phyloP scores from a whole-genome alignment of 2,888 invertebrate genomes.

The Empis livida region DNA sequence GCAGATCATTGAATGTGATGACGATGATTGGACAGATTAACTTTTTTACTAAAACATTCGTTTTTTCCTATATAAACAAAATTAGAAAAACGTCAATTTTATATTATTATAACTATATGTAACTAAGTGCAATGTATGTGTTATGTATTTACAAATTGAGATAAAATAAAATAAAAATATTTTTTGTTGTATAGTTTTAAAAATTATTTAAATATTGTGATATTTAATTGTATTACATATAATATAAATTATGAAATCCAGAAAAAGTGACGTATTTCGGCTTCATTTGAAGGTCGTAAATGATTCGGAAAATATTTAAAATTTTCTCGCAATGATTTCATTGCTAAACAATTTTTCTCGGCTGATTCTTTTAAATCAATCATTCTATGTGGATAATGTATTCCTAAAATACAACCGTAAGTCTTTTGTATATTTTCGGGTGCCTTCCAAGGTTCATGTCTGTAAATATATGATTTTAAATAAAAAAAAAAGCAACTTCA shows the following conservation, averaged over 20 bases:
- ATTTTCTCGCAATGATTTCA: constrained; percentile 30
- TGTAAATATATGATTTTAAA: neutral
- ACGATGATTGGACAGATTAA: constrained; percentile 20
- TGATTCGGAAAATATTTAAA: constrained; percentile 36
- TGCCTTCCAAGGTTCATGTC: constrained; percentile 54
- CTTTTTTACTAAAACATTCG: neutral
- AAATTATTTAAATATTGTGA: no score
- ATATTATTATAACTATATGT: no score
- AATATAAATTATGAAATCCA: constrained; percentile 18
- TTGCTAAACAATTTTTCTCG: constrained; percentile 40
- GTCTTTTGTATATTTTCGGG: constrained; percentile 48
- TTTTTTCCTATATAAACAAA: no score
- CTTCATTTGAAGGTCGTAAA: constrained; percentile 53
- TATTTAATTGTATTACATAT: no score
- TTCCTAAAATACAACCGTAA: constrained; percentile 50
- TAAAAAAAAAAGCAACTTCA: neutral
- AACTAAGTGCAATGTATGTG: no score
- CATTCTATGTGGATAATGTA: constrained; percentile 53
- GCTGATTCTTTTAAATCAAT: constrained; percentile 47
- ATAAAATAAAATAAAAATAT: no score
- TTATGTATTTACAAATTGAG: no score
- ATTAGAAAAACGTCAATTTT: no score
- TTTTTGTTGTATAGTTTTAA: no score
- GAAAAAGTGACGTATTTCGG: constrained; percentile 44
- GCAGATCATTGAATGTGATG: constrained; percentile 32